phyloP scores from a whole-genome alignment of 2,888 invertebrate species.

The Drosophila antonietae region DNA sequence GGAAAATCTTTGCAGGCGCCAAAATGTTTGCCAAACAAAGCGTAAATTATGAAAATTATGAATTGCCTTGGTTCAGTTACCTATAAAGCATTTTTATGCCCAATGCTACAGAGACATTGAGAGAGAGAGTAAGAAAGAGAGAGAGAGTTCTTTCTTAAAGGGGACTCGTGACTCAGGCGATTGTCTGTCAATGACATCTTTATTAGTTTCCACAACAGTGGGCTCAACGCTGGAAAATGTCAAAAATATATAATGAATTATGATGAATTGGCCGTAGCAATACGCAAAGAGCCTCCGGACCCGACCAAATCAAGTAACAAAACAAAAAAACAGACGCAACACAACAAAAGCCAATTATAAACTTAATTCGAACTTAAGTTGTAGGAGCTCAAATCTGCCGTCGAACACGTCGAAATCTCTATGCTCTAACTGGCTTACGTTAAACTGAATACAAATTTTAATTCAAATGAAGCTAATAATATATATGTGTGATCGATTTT shows the following conservation, averaged over 20 bases:
- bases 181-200: slow-evolving; percentile 75
- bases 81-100: slow-evolving; percentile 68
- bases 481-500: too few relatives aligned
- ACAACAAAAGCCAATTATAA: slow-evolving; percentile 69
- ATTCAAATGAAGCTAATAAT: too few relatives aligned
- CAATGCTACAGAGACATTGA: slow-evolving; percentile 5
- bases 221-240: slow-evolving; percentile 57
- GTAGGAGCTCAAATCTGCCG: slow-evolving; percentile 2
- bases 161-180: slow-evolving; percentile 35
- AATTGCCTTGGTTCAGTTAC: slow-evolving; percentile 58
- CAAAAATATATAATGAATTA: slow-evolving; percentile 75
- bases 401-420: slow-evolving; percentile 3
- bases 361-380: slow-evolving; percentile 55
- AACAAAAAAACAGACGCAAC: slow-evolving; percentile 2
- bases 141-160: slow-evolving; percentile 30
- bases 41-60: slow-evolving; percentile 80
- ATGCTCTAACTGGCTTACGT: slow-evolving; percentile 19
- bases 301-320: neutral
- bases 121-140: slow-evolving; percentile 1
- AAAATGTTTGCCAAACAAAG: slow-evolving; percentile 77
- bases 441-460: neutral
- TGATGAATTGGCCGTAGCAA: slow-evolving; percentile 61
- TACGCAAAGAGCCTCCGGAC: slow-evolving; percentile 21
- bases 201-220: slow-evolving; percentile 77
- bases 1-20: slow-evolving; percentile 66